Percentiles rank a stretch among this genome's conserved stretches.
Conservation (phyloP, 2,797 vertebrate species). For the Smutsia temminckii region DNA sequence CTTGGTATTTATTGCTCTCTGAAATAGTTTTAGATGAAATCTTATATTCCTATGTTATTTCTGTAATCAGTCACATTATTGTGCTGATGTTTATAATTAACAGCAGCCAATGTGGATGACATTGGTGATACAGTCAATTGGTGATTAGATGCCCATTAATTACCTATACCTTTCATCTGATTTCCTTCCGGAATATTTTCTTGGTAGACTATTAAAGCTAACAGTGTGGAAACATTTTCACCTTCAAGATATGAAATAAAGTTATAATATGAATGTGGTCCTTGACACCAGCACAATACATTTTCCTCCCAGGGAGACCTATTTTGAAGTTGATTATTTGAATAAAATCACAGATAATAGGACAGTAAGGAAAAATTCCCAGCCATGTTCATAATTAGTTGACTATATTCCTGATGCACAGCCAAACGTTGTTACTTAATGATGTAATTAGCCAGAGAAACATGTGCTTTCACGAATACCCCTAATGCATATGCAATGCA, state of each 20-base stretch:
- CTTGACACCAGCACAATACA: background rate
- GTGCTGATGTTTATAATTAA: conserved; percentile 2
- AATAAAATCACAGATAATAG: conserved; percentile 58
- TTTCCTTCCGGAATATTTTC: conserved; percentile 48
- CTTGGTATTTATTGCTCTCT: conserved; percentile 55
- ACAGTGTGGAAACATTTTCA: conserved; percentile 11
- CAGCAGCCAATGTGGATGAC: background rate
- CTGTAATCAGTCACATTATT: background rate
- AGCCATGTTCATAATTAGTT: conserved; percentile 58
- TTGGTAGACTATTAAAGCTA: conserved; percentile 2
- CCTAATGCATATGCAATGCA: conserved; percentile 35
- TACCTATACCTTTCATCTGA: background rate
- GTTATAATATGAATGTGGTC: background rate
- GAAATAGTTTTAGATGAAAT: background rate
- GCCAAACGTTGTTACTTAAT: conserved; percentile 41
- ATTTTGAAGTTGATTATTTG: conserved; percentile 58
- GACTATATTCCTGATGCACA: conserved; percentile 48
- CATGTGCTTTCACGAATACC: conserved; percentile 22
- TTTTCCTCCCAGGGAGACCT: background rate
- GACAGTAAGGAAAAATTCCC: conserved; percentile 41
- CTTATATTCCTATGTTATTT: conserved; percentile 37
- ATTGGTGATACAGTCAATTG: background rate
- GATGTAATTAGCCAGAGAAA: conserved; percentile 59
- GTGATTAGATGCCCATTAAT: conserved; percentile 34
- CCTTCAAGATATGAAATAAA: conserved; percentile 13